Conservation (phyloP, 2,888 invertebrate species). For the Ennomos erosarius region DNA sequence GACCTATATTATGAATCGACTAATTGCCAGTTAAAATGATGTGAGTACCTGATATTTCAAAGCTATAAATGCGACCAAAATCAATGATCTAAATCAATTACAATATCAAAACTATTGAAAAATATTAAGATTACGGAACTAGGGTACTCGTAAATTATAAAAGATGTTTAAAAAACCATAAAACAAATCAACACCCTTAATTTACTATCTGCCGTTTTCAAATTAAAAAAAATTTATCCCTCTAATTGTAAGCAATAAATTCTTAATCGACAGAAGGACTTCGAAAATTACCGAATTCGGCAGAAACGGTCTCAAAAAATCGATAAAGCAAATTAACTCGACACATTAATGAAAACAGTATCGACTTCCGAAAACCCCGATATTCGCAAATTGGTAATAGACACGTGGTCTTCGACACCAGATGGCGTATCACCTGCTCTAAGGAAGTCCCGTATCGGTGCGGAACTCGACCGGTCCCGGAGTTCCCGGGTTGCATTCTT, state of each 20-base stretch:
- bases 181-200: slow-evolving; percentile 11
- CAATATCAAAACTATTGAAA: too few relatives aligned
- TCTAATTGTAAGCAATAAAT: slow-evolving; percentile 16
- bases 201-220: neutral
- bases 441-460: slow-evolving; percentile 40
- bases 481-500: slow-evolving; percentile 65
- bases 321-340: slow-evolving; percentile 25
- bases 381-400: slow-evolving; percentile 66
- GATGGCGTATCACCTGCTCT: slow-evolving; percentile 76
- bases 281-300: neutral
- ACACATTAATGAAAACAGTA: slow-evolving; percentile 35
- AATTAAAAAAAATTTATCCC: neutral
- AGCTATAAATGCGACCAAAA: too few relatives aligned
- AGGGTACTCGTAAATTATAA: too few relatives aligned
- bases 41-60: too few relatives aligned
- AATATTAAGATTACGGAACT: too few relatives aligned
- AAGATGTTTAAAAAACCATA: neutral
- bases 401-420: slow-evolving; percentile 70
- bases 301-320: slow-evolving; percentile 1
- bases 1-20: too few relatives aligned
- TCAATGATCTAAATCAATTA: too few relatives aligned
- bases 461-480: slow-evolving; percentile 61
- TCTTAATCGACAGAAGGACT: slow-evolving; percentile 6
- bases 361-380: slow-evolving; percentile 57
- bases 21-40: too few relatives aligned